Base-by-base conservation (phyloP, 1,140 invertebrate species). In the Drosophila insularis region DNA sequence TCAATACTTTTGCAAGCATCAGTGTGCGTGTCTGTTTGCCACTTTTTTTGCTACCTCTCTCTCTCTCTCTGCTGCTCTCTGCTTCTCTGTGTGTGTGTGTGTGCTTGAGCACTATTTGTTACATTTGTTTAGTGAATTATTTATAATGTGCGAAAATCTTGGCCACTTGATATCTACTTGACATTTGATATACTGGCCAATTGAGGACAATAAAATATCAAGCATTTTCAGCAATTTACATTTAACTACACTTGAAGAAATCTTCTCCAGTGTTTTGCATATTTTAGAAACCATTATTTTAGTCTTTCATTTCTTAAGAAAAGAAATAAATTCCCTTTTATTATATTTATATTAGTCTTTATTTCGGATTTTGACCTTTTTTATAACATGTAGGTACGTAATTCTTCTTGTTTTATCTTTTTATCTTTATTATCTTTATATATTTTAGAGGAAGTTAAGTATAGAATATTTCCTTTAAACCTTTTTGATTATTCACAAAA, bases 121-220 rank as follows among this genome's bases (percentile, higher is more conserved):
- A 76, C 76, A 75, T 71, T 69, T 71, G 43, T 78, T 67, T 70
- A 68, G 80, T 84, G 63, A 82, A 86, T 86, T 79, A 87, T 87
- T 79, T 87, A 87, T 86, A 81, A 87, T 86, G 75, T 50, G 65
- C 54, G 43, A 63, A 68, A 77, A 81, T 72, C 58, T 68, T 63
- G 74, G 68, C 55, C 31, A 56, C 75, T 87, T 67, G 71, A 76
- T 79, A 64, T 69, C 58, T 55, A 63, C 58, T 66, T 81, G 68
- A 66, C 61, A 87, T 71, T 65, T 64, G 68, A 81, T 81, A 72
- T 63, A 68, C 60, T 69, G 62, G 54, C 14, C 58, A 53, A 80
- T 80, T 68, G 58, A 50, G 43, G 7, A 50, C 43, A 50, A 50
- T 50, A 50, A 50, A 50, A 50, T 50, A 50, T 50, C 43, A 50